Evolutionary conservation across 2,888 invertebrate species (phyloP), one percentile per base, ranked within the genome.

Genomic region (Matsumyia berberina): DNA sequence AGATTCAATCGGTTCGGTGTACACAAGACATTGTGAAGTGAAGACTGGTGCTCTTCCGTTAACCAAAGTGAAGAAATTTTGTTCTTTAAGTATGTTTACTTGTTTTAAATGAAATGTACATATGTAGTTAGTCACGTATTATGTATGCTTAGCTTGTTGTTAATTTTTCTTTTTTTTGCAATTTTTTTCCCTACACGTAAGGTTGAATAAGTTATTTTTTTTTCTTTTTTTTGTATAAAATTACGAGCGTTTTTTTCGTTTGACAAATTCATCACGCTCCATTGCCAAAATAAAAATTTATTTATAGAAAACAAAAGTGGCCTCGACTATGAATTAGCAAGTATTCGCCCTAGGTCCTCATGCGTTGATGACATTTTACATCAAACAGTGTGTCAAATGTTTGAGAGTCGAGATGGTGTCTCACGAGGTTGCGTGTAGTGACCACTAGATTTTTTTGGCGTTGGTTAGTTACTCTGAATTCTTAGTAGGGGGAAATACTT

Each of bases 21-120:
- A 12, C 11, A 29, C 35, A 66, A 88, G 88, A 57, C 78, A 88
- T 51, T 53, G 60, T n/a, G n/a, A n/a, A 24, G 6, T 24, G 24
- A 42, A 12, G 55, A 57, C 49, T 57, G 81, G 70, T 77, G 77
- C 77, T 82, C 69, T 70, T 77, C 58, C 58, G 58, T 51, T 77
- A 58, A 82, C 77, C 81, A 81, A 81, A 82, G 81, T 70, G 39
- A 53, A 70, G 57, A 76, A 35, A 67, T 37, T 62, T n/a, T 8
- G 44, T 33, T 69, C 5, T 24, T 29, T 51, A 12, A 42, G 55
- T 29, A 60, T 60, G 42, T 15, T 44, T 60, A 19, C 11, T 49
- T 69, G 42, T 44, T 55, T 42, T 37, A 33, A 33, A 46, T 19
- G 9, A 5, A 58, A n/a, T 70, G 70, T 70, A 58, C 35, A 69